A percentile compares a stretch with the other conserved stretches of the same genome.
Conservation (phyloP, 2,797 vertebrate genomes). For the Sebastes trivittatus region DNA sequence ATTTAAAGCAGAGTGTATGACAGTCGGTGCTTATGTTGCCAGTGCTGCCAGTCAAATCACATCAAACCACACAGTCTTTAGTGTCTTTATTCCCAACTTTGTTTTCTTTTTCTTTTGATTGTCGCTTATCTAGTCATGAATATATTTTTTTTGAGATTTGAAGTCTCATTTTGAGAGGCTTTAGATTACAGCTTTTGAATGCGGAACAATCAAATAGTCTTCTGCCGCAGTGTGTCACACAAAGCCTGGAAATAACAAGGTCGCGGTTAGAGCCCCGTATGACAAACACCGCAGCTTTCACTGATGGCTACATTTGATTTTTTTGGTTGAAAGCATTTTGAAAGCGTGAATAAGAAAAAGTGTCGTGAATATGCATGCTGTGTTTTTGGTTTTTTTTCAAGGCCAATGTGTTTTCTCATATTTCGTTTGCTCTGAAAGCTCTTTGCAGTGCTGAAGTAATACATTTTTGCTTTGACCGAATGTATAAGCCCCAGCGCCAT, state of each 20-base stretch:
- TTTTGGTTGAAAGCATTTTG: neutral
- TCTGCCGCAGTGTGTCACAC: neutral
- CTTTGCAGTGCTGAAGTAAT: neutral
- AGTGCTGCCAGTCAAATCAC: no score
- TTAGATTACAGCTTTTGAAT: neutral
- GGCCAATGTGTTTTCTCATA: neutral
- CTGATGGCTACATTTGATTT: neutral
- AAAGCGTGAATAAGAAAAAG: neutral
- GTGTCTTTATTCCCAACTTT: neutral
- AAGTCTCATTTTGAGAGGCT: neutral
- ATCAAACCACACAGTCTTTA: neutral
- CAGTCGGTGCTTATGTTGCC: neutral
- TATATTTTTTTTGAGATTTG: neutral
- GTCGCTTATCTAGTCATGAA: neutral
- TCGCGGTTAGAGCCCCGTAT: neutral
- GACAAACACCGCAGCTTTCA: neutral
- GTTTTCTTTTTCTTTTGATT: neutral
- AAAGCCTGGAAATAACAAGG: conserved; percentile 14
- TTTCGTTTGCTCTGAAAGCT: neutral
- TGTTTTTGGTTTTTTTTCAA: neutral
- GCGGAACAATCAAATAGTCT: neutral
- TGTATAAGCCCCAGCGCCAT: conserved; percentile 5
- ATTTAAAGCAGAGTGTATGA: neutral
- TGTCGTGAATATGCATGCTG: neutral
- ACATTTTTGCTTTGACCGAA: conserved; percentile 1